phyloP scores from a whole-genome alignment of 2,888 invertebrate genomes.

The Limenitis camilla region DNA sequence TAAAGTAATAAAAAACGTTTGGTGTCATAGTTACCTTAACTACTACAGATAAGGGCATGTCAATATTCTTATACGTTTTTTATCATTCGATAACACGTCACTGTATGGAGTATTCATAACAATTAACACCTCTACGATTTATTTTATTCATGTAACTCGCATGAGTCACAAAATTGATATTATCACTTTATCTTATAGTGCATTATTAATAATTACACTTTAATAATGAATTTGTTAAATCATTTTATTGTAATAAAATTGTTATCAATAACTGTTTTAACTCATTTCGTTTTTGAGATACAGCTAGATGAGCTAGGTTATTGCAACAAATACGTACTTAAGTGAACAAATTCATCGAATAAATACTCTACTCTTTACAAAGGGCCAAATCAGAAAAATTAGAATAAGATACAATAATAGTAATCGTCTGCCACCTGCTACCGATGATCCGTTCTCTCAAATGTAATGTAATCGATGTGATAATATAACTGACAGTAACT shows the following conservation, averaged over 20 bases:
- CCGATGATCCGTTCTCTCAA: not conserved
- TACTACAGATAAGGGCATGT: conserved; percentile 66
- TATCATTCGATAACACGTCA: conserved; percentile 42
- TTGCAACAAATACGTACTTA: conserved; percentile 14
- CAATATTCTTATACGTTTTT: conserved; percentile 37
- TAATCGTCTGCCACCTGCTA: conserved; percentile 6
- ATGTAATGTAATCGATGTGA: conserved; percentile 16
- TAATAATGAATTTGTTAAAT: conserved; percentile 19
- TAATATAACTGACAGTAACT: conserved; percentile 3
- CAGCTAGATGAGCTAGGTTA: conserved; percentile 28
- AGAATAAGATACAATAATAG: conserved; percentile 10
- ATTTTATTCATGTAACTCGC: conserved; percentile 10
- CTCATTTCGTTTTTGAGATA: conserved; percentile 27
- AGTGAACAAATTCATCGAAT: conserved; percentile 1
- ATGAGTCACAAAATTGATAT: conserved; percentile 7
- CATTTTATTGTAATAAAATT: conserved; percentile 16
- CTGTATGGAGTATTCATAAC: conserved; percentile 11
- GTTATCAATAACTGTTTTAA: conserved; percentile 19
- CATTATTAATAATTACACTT: conserved; percentile 13
- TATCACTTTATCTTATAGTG: conserved; percentile 16
- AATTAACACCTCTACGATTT: conserved; percentile 8
- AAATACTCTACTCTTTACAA: too few species aligned
- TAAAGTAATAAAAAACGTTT: conserved; percentile 62
- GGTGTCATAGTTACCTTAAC: conserved; percentile 66
- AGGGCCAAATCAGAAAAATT: conserved; percentile 9